Conservation (phyloP, 2,888 invertebrate genomes). For the Tryphoninae sp. region DNA sequence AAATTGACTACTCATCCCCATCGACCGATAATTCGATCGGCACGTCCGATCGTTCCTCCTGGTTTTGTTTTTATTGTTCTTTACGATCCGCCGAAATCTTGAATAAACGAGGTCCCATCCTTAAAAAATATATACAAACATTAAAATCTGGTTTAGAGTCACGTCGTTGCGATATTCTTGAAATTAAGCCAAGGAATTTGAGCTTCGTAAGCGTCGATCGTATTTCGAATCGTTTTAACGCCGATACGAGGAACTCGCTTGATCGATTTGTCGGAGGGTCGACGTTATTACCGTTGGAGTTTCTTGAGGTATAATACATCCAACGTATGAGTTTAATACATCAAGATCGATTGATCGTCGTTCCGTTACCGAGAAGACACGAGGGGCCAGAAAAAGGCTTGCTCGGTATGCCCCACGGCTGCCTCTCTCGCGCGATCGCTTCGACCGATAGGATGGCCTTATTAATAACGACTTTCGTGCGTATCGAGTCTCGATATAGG, state of each 20-base stretch:
- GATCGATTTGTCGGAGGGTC: conserved; percentile 45
- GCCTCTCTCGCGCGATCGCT: conserved; percentile 59
- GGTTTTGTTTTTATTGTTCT: conserved; percentile 26
- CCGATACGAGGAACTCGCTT: conserved; percentile 29
- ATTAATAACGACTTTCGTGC: conserved; percentile 64
- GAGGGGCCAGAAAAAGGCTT: conserved; percentile 38
- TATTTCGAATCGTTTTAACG: conserved; percentile 5
- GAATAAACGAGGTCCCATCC: neutral
- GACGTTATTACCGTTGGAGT: conserved; percentile 14
- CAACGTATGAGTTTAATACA: conserved; percentile 36
- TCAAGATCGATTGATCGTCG: conserved; percentile 60
- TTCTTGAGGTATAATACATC: conserved; percentile 3
- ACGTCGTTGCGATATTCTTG: neutral
- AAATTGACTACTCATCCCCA: conserved; percentile 78
- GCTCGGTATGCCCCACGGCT: conserved; percentile 16
- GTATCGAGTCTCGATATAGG: conserved; percentile 61
- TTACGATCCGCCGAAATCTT: conserved; percentile 1
- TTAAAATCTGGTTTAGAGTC: neutral
- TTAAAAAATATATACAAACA: neutral
- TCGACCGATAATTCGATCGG: conserved; percentile 17
- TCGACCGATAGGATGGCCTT: conserved; percentile 56
- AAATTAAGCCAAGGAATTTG: neutral
- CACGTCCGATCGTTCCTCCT: conserved; percentile 18
- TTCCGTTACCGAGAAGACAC: conserved; percentile 48
- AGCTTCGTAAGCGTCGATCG: neutral